These are phyloP conservation scores for Cirrhinus mrigala DNA, from an alignment of 2,797 vertebrate species.

Conservation along the genomic window DNA sequence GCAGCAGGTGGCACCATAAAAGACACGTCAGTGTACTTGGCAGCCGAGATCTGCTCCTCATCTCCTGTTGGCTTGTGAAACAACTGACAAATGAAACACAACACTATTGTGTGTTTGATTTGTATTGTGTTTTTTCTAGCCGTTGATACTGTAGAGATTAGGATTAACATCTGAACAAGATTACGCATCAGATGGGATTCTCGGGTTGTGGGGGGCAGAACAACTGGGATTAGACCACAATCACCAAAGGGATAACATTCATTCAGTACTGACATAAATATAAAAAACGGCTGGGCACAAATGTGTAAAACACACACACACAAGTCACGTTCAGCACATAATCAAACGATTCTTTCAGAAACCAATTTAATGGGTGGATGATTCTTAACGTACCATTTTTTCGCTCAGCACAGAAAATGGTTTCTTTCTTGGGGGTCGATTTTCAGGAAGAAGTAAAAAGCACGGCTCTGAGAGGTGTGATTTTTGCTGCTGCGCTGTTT, in stretches of 20 bases:
- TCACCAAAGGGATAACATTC: background rate
- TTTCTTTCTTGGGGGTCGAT: conserved; percentile 76
- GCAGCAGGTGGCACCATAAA: conserved; percentile 10
- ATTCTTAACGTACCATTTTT: conserved; percentile 82
- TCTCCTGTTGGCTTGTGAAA: background rate
- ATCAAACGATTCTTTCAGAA: conserved; percentile 82
- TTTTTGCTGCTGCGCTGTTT: conserved; percentile 24
- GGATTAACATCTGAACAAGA: conserved; percentile 28
- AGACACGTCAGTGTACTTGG: conserved; percentile 10
- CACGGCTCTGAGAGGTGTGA: conserved; percentile 37
- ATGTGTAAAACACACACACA: conserved; percentile 32
- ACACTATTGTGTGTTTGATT: background rate
- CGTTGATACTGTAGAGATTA: background rate
- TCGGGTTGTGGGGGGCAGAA: background rate
- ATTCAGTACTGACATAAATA: conserved; percentile 4
- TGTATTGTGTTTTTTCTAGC: background rate
- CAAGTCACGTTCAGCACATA: conserved; percentile 69
- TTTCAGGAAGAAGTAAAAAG: conserved; percentile 72
- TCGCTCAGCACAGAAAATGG: conserved; percentile 67
- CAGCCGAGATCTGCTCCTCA: conserved; percentile 15
- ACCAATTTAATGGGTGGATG: conserved; percentile 88
- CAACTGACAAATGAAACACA: conserved; percentile 5
- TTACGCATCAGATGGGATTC: conserved; percentile 12
- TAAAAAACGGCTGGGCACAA: conserved; percentile 24
- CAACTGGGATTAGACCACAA: conserved; percentile 14